phyloP scores from a whole-genome alignment of 2,888 invertebrate species.

The Napeogenes inachia region DNA sequence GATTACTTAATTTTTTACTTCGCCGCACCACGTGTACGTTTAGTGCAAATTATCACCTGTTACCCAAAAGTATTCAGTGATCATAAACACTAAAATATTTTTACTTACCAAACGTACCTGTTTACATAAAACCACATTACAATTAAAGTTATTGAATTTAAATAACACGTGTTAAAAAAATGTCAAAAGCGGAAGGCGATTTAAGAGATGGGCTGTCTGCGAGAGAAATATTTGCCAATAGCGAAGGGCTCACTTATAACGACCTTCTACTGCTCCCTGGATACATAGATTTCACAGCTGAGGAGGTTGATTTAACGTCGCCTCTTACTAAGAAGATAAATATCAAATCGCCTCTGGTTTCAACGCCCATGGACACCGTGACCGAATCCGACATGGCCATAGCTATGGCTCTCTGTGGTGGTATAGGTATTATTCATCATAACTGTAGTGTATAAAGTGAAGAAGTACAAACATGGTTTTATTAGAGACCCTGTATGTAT shows the following conservation, averaged over 20 bases:
- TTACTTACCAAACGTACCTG: neutral
- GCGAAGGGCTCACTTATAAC: conserved; percentile 95
- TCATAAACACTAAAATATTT: neutral
- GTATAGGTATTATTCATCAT: conserved; percentile 98
- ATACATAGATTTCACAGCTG: conserved; percentile 95
- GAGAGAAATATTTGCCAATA: conserved; percentile 85
- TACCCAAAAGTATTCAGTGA: neutral
- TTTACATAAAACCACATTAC: neutral
- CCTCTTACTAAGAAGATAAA: conserved; percentile 92
- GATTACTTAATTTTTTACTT: neutral
- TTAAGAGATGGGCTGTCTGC: conserved; percentile 90
- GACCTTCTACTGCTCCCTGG: conserved; percentile 98
- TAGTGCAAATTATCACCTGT: conserved; percentile 1
- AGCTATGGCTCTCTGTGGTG: conserved; percentile 98
- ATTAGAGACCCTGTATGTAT: conserved; percentile 97
- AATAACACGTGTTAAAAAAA: conserved; percentile 38
- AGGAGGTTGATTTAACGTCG: conserved; percentile 94
- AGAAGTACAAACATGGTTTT: conserved; percentile 99
- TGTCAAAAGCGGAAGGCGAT: conserved; percentile 60
- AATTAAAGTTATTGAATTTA: too few relatives aligned
- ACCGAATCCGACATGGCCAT: conserved; percentile 99
- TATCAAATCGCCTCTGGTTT: conserved; percentile 94
- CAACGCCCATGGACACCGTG: conserved; percentile 99
- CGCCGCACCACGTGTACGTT: conserved; percentile 20
- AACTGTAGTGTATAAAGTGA: conserved; percentile 98